Percentiles rank a stretch among this genome's conserved stretches.
Evolutionary conservation across 2,797 vertebrate species (phyloP).

Genomic region (Mycteria americana): DNA sequence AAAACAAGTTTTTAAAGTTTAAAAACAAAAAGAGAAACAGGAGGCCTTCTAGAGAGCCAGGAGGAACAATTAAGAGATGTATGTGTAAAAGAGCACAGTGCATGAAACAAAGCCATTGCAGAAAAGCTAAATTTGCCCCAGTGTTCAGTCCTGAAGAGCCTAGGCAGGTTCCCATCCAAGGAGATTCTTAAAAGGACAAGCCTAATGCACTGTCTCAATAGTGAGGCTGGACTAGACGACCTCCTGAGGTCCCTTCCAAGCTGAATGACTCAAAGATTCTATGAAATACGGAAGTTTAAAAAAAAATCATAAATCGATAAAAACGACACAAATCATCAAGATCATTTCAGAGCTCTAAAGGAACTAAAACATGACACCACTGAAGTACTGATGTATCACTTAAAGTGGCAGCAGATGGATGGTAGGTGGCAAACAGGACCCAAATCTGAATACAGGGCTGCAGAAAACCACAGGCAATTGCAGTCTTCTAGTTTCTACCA

Average conservation of each 20-base stretch:
- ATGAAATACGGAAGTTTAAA: not conserved
- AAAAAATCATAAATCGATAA: not conserved
- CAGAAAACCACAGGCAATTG: constrained; percentile 5
- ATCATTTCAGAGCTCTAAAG: not conserved
- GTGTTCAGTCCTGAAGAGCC: not conserved
- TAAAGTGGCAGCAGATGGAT: constrained; percentile 15
- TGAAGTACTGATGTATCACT: not conserved
- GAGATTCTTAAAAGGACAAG: not conserved
- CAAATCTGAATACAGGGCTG: not conserved
- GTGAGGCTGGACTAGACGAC: not conserved
- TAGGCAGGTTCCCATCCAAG: not conserved
- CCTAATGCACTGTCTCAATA: not conserved
- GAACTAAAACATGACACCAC: not conserved
- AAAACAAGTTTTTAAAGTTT: not conserved
- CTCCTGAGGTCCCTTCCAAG: not conserved
- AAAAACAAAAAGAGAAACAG: not conserved
- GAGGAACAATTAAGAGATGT: not conserved
- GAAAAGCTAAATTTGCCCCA: not conserved
- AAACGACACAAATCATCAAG: not conserved
- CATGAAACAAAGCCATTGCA: not conserved
- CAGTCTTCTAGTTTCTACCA: not conserved
- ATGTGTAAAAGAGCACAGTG: not conserved
- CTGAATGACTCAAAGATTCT: not conserved
- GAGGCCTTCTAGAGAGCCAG: not conserved
- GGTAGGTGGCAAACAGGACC: constrained; percentile 14